Conservation (phyloP, 2,888 invertebrate species). For the Drosophila eohydei region DNA sequence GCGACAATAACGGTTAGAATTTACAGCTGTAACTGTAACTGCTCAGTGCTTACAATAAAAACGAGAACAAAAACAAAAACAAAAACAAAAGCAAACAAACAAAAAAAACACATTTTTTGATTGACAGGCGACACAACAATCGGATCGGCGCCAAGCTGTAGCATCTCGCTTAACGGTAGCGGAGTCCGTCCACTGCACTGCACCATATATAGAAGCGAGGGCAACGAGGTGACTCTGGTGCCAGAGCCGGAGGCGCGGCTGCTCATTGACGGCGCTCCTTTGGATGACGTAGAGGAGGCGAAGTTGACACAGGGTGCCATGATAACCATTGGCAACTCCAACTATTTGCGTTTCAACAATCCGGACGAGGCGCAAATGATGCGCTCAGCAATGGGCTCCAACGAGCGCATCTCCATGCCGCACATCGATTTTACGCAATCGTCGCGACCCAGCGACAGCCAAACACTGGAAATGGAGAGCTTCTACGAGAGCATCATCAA, state of each 20-base stretch:
- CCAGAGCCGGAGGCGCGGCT: slow-evolving; percentile 89
- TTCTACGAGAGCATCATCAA: slow-evolving; percentile 82
- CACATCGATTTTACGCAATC: slow-evolving; percentile 88
- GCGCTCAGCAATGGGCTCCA: slow-evolving; percentile 90
- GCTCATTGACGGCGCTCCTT: slow-evolving; percentile 90
- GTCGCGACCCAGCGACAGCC: slow-evolving; percentile 29
- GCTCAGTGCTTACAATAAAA: too few species aligned
- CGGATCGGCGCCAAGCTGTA: slow-evolving; percentile 91
- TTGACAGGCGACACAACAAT: slow-evolving; percentile 91
- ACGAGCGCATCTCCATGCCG: slow-evolving; percentile 91
- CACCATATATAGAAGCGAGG: slow-evolving; percentile 92
- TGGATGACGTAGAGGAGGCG: slow-evolving; percentile 88
- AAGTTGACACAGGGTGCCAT: slow-evolving; percentile 95
- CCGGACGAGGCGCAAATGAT: slow-evolving; percentile 95
- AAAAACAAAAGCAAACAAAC: neutral
- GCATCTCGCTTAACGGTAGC: slow-evolving; percentile 93
- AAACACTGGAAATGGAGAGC: slow-evolving; percentile 74
- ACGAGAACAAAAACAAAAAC: too few species aligned
- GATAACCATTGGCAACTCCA: slow-evolving; percentile 95
- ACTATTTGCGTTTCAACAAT: slow-evolving; percentile 96
- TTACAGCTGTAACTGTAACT: neutral
- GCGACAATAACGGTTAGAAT: slow-evolving; percentile 1
- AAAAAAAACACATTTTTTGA: neutral
- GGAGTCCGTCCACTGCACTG: slow-evolving; percentile 94
- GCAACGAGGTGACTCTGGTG: slow-evolving; percentile 92